Conservation (phyloP, 2,113 vertebrate genomes). For the Gopherus evgoodei region DNA sequence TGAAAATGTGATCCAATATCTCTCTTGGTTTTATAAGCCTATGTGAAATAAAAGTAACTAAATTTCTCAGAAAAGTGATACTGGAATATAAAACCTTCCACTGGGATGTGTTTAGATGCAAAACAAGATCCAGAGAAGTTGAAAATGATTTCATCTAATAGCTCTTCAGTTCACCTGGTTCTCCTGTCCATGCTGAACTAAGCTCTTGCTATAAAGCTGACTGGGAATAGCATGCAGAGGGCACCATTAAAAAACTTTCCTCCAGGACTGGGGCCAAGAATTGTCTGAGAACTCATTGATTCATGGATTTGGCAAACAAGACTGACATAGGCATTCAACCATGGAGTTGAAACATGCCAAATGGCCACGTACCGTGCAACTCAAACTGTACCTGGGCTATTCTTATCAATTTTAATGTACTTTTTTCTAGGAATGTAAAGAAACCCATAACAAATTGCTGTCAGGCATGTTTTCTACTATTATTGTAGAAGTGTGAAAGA, state of each 20-base stretch:
- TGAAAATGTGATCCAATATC: background rate
- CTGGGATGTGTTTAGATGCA: background rate
- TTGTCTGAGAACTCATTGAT: background rate
- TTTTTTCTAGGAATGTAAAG: background rate
- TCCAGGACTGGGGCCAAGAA: constrained; percentile 7
- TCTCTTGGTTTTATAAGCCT: background rate
- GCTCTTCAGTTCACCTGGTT: background rate
- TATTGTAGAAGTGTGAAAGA: background rate
- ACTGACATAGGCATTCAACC: background rate
- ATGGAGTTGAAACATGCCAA: background rate
- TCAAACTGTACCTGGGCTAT: background rate
- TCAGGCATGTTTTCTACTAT: background rate
- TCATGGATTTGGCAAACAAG: constrained; percentile 31
- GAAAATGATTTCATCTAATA: background rate
- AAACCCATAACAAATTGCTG: background rate
- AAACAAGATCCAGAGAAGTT: background rate
- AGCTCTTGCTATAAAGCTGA: background rate
- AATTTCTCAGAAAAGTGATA: background rate
- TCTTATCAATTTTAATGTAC: background rate
- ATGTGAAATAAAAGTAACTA: background rate
- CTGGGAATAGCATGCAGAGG: background rate
- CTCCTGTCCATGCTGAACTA: background rate
- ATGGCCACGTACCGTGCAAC: background rate
- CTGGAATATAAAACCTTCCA: background rate
- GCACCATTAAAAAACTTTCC: constrained; percentile 29